Evolutionary conservation across 1,140 invertebrate species (phyloP), one percentile per base, ranked within the genome.

Genomic region (Euura lappo): DNA sequence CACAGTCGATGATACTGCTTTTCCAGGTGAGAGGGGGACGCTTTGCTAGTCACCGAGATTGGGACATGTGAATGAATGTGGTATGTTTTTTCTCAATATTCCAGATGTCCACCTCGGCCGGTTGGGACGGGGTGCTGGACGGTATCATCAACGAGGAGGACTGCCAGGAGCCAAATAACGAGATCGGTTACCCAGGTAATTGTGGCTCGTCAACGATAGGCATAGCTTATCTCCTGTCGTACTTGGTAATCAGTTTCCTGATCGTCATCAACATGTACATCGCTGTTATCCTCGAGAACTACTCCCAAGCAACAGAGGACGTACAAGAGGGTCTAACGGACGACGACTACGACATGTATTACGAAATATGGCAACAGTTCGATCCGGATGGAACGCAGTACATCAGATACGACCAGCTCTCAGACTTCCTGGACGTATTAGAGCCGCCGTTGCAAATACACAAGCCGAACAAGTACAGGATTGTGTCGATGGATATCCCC

Each of bases 201-300:
- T 99, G 98, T 87, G 97, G 97, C 74, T 96, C 93, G 72, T 94
- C 95, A 73, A 95, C 94, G 67, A 95, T 98, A 81, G 98, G 96
- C 76, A 98, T 99, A 83, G 93, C 96, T 64, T 99, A 96, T 89
- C 90, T 99, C 75, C 92, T 99, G 71, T 95, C 96, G 81, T 99
- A 99, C 87, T 91, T 99, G 84, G 96, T 99, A 80, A 98, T 99
- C 85, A 98, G 95, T 85, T 99, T 99, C 89, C 92, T 99, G 79
- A 99, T 99, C 83, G 96, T 99, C 76, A 98, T 99, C 86, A 99
- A 99, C 92, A 99, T 99, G 98, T 99, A 99, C 92, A 99, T 99
- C 88, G 97, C 97, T 82, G 97, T 99, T 84, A 99, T 99, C 87
- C 92, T 99, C 87, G 98, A 99, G 89, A 99, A 99, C 88, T 99